phyloP scores from a whole-genome alignment of 2,797 vertebrate species.

The Sarcoramphus papa region DNA sequence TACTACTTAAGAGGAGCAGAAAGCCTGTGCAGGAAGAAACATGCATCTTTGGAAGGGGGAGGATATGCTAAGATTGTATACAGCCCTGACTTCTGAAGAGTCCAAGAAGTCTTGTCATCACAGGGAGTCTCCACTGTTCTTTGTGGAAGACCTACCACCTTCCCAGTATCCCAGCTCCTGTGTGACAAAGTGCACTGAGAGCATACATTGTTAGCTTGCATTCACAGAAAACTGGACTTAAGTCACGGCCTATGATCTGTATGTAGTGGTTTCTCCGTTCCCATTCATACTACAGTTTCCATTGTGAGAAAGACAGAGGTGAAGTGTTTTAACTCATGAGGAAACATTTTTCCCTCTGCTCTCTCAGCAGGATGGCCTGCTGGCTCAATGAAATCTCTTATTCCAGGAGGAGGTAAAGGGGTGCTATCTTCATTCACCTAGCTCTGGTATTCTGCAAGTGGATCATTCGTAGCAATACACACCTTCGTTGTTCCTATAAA shows the following conservation, averaged over 20 bases:
- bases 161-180: neutral
- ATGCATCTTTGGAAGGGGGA: neutral
- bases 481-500: neutral
- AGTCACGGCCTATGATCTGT: neutral
- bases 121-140: neutral
- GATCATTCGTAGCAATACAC: neutral
- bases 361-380: neutral
- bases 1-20: neutral
- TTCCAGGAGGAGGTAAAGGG: neutral
- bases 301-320: neutral
- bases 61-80: neutral
- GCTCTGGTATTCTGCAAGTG: neutral
- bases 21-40: neutral
- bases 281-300: neutral
- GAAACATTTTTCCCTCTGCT: neutral
- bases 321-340: neutral
- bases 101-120: neutral
- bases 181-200: neutral
- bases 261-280: neutral
- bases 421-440: neutral
- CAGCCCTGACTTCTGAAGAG: neutral
- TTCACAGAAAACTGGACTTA: neutral
- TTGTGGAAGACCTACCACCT: neutral
- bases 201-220: neutral
- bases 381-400: neutral